These are phyloP conservation scores for Phthorimaea operculella DNA, from an alignment of 1,140 invertebrate genomes.

Conservation along the genomic window DNA sequence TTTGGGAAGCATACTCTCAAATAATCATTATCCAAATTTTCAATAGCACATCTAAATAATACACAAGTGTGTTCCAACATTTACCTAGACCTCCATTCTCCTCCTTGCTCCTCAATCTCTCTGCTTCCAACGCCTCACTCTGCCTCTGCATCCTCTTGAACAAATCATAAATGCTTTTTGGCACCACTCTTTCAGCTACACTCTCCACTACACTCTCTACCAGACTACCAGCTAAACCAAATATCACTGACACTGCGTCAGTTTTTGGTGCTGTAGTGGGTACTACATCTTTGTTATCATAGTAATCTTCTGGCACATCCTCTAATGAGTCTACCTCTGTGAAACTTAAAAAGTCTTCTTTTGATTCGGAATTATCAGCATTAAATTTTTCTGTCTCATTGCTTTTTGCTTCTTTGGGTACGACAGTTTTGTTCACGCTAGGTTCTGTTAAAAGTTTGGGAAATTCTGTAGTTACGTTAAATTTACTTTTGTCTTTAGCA, in stretches of 20 bases:
- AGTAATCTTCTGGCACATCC: constrained; percentile 60
- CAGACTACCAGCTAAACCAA: constrained; percentile 58
- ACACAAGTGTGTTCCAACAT: not conserved
- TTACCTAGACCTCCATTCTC: constrained; percentile 65
- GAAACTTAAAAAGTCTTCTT: constrained; percentile 43
- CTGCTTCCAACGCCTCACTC: constrained; percentile 55
- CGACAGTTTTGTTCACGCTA: not conserved
- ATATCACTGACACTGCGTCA: constrained; percentile 52
- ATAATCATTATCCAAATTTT: no score
- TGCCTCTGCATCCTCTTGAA: constrained; percentile 59
- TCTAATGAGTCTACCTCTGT: constrained; percentile 50
- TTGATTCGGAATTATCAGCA: not conserved
- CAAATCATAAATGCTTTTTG: constrained; percentile 53
- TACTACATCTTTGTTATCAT: constrained; percentile 54
- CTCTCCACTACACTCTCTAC: constrained; percentile 59
- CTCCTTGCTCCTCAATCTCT: constrained; percentile 59
- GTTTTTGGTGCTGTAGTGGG: constrained; percentile 51
- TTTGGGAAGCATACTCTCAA: no score
- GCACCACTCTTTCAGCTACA: constrained; percentile 57
- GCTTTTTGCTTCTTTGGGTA: not conserved
- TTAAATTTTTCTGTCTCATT: constrained; percentile 4
- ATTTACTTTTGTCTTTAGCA: not conserved
- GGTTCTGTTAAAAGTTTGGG: not conserved
- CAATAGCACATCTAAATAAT: no score
- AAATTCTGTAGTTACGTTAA: not conserved